Conservation (phyloP, 2,113 vertebrate species). For the Galbula dea region DNA sequence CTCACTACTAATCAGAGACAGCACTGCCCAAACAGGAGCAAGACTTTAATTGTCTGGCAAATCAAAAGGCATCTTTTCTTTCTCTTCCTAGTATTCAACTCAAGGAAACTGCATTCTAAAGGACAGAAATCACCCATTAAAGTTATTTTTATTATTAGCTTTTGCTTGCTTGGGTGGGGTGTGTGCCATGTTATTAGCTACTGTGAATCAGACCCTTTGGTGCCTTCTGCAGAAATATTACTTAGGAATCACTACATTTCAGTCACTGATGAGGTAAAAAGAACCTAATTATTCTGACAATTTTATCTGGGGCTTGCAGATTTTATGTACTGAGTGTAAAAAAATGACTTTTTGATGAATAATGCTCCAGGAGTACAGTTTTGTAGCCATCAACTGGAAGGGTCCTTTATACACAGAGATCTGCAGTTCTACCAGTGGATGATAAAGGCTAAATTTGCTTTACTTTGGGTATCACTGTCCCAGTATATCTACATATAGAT, state of each 20-base stretch:
- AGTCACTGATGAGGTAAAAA: slow-evolving; percentile 43
- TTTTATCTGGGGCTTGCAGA: slow-evolving; percentile 68
- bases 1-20: not conserved
- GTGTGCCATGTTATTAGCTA: not conserved
- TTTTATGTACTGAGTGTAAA: slow-evolving; percentile 36
- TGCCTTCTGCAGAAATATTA: slow-evolving; percentile 44
- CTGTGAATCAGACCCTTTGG: slow-evolving; percentile 5
- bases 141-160: not conserved
- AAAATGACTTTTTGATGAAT: slow-evolving; percentile 54
- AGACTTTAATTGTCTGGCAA: not conserved
- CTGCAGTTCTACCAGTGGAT: slow-evolving; percentile 8
- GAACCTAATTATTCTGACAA: slow-evolving; percentile 63
- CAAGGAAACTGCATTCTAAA: not conserved
- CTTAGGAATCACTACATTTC: slow-evolving; percentile 51
- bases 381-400: slow-evolving; percentile 41
- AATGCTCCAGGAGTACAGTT: slow-evolving; percentile 42
- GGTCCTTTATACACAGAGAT: not conserved
- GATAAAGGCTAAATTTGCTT: slow-evolving; percentile 17
- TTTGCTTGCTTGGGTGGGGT: not conserved
- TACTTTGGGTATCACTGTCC: not conserved
- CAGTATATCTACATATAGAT: not conserved
- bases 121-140: slow-evolving; percentile 1
- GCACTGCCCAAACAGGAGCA: not conserved
- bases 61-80: not conserved
- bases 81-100: not conserved